Conservation (phyloP, 1,140 invertebrate species). For the Drosophila sechellia region DNA sequence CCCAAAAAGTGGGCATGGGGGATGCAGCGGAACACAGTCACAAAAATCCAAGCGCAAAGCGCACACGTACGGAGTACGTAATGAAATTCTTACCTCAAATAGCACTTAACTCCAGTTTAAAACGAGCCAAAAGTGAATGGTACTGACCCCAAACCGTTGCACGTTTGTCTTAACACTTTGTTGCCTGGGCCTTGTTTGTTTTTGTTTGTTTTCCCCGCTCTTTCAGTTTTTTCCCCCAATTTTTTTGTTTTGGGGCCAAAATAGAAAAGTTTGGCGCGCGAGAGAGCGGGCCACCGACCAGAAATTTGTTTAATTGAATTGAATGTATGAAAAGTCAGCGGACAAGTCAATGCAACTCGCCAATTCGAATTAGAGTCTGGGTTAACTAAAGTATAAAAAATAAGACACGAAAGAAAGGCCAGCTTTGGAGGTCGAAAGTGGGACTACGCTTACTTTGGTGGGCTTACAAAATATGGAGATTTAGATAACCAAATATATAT, state of each 20-base stretch:
- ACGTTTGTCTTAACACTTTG: conserved; percentile 82
- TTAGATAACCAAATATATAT: too few relatives aligned
- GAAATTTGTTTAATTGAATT: conserved; percentile 79
- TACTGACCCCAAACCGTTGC: conserved; percentile 82
- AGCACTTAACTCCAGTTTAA: conserved; percentile 83
- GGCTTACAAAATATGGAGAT: background rate
- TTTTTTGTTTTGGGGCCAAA: conserved; percentile 62
- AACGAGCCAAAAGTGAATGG: conserved; percentile 82
- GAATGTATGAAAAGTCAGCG: conserved; percentile 72
- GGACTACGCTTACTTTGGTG: background rate
- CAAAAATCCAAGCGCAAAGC: conserved; percentile 49
- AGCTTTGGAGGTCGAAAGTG: conserved; percentile 2
- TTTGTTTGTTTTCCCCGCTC: conserved; percentile 18
- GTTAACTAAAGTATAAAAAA: conserved; percentile 34
- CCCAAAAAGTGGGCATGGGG: conserved; percentile 1
- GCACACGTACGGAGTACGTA: conserved; percentile 77
- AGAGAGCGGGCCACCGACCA: conserved; percentile 60
- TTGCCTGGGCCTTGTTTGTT: conserved; percentile 74
- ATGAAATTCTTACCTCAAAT: conserved; percentile 83
- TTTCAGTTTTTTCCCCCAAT: conserved; percentile 4
- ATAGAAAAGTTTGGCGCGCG: conserved; percentile 70
- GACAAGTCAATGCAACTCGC: conserved; percentile 68
- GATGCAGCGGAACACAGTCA: conserved; percentile 39
- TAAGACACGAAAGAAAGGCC: conserved; percentile 32
- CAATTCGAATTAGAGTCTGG: conserved; percentile 65